Evolutionary conservation across 2,113 vertebrate genomes (phyloP).

Genomic region (Pseudolaguvia tuberculata): DNA sequence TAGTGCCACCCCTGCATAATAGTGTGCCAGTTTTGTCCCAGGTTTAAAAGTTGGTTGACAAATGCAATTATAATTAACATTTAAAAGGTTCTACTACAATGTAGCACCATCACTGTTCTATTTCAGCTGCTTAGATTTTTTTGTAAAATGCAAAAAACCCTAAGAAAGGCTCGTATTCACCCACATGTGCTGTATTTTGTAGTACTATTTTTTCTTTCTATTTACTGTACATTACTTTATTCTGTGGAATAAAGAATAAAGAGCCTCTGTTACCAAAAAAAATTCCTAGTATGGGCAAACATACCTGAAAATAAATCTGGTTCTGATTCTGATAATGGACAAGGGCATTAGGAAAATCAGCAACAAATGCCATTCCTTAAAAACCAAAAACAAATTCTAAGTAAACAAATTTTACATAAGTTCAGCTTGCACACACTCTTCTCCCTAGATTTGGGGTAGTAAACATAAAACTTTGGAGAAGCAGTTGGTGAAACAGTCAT

Average conservation of each 20-base stretch:
- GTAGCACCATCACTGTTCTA: not conserved
- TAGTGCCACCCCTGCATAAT: too few relatives aligned
- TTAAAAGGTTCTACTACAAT: conserved; percentile 34
- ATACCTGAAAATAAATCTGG: too few relatives aligned
- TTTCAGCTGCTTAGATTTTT: too few relatives aligned
- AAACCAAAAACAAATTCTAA: not conserved
- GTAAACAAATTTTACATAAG: too few relatives aligned
- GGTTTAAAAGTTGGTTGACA: not conserved
- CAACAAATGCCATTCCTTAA: conserved; percentile 5
- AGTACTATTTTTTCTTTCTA: too few relatives aligned
- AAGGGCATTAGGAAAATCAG: conserved; percentile 6
- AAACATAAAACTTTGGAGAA: conserved; percentile 13
- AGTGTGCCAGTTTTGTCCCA: too few relatives aligned
- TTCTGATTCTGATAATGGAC: conserved; percentile 5
- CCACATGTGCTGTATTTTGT: not conserved
- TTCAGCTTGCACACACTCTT: not conserved
- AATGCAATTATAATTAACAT: not conserved
- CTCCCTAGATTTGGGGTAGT: not conserved
- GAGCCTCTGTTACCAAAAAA: too few relatives aligned
- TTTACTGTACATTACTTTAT: too few relatives aligned
- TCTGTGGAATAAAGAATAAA: too few relatives aligned
- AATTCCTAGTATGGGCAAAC: too few relatives aligned
- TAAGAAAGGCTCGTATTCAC: not conserved
- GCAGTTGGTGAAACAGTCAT: conserved; percentile 35
- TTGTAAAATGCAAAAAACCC: too few relatives aligned